Evolutionary conservation across 2,888 invertebrate genomes (phyloP), one percentile per base, ranked within the genome.

Genomic region (Orthosia gracilis): DNA sequence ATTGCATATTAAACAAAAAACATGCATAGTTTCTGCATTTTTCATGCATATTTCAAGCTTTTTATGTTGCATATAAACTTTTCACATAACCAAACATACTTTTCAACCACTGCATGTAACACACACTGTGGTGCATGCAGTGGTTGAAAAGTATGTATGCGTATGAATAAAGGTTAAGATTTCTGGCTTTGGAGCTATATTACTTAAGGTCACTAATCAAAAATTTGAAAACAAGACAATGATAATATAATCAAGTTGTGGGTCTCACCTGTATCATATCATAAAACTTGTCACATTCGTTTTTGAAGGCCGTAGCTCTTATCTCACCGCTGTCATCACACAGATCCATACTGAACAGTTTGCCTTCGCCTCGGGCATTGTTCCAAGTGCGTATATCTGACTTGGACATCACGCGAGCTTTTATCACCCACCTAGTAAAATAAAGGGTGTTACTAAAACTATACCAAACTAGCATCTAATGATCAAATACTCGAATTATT

Each of bases 291-390:
- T 99, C 99, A 80, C 98, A 98, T 85, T 98, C 97, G 70, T 98
- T 98, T 85, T 97, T 98, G 92, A 99, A 99, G 3, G 98, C 99
- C 0, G 99, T 99, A 55, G 98, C 98, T 80, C 99, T 97, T 84
- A 99, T 99, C 94, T 99, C 99, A 3, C 99, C 99, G 77, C 98
- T 98, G 88, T 99, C 99, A 93, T 99, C 99, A 78, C 98, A 96
- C n/a, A 99, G 94, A 93, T 99, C 99, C 96, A 99, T 97, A 78
- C 98, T 98, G 93, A 99, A 99, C 4, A 99, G 96, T 92, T 99
- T 98, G 0, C 99, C 99, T 93, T 99, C 99, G 0, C 99, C 99
- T 73, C 97, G 97, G 0, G 99, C 98, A 94, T 99, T 99, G 80
- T 98, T 98, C 99, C 99, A 99, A 0, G 98, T 98, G 74, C 98